A percentile compares a stretch with the other conserved stretches of the same genome.
Conservation (phyloP, 1,140 invertebrate genomes). For the Ooceraea biroi region DNA sequence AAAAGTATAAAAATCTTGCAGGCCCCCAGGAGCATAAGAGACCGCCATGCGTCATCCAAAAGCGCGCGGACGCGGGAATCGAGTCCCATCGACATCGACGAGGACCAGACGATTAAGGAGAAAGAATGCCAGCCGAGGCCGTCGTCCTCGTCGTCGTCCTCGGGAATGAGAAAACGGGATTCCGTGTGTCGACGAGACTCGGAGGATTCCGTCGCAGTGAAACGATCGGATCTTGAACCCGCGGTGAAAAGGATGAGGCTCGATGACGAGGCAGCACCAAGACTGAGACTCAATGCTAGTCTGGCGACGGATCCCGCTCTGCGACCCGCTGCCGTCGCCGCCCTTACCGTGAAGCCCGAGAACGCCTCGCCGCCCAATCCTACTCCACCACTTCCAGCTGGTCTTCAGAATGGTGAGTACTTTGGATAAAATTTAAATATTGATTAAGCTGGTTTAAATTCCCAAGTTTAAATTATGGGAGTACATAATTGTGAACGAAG, state of each 20-base stretch:
- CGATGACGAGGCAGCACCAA: constrained; percentile 87
- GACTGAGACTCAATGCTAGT: constrained; percentile 91
- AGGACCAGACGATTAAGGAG: constrained; percentile 77
- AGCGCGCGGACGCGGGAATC: constrained; percentile 76
- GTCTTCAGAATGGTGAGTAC: constrained; percentile 83
- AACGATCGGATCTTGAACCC: constrained; percentile 34
- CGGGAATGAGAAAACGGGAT: constrained; percentile 66
- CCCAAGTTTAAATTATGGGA: too few species aligned
- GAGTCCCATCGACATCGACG: constrained; percentile 82
- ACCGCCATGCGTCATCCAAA: constrained; percentile 75
- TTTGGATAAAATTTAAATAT: too few species aligned
- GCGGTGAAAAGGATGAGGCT: constrained; percentile 80
- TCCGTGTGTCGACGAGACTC: constrained; percentile 74
- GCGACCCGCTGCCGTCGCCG: constrained; percentile 86
- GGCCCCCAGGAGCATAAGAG: constrained; percentile 74
- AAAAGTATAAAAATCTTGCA: constrained; percentile 45
- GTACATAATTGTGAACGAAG: too few species aligned
- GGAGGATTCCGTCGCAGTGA: constrained; percentile 77
- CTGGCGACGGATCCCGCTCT: constrained; percentile 93
- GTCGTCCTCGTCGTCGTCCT: constrained; percentile 66
- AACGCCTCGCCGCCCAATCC: constrained; percentile 80
- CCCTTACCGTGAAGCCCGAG: constrained; percentile 83
- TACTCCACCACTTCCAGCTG: constrained; percentile 77
- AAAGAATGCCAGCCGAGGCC: constrained; percentile 72
- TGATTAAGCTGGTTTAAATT: too few species aligned